Base-by-base conservation (phyloP, 2,797 vertebrate genomes). In the Acipenser transmontanus region DNA sequence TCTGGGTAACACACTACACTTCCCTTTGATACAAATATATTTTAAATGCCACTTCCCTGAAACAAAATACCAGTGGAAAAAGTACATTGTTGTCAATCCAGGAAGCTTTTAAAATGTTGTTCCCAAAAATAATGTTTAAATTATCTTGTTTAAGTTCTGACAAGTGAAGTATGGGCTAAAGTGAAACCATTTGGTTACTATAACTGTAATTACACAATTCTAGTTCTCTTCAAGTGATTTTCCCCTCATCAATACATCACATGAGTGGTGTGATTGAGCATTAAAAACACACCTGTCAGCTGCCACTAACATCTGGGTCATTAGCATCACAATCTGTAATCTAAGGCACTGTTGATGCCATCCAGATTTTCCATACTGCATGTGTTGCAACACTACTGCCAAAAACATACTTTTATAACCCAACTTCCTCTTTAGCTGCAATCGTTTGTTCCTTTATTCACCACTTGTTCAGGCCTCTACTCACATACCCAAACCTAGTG, bases 261-360 rank as follows among this genome's bases (percentile, higher is more conserved):
- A 81, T 80, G 82, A 78, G 68, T 67, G 73, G 72, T 74, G 82
- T 75, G 83, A 80, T 83, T 81, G 84, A 84, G 81, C 83, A 81
- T 84, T 88, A 79, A 81, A 76, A 75, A 83, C 72, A 78, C 84
- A 81, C 77, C 81, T 87, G 85, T 82, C 82, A 85, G 79, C 76
- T 77, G 78, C 74, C 66, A 71, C 72, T 80, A 82, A 89, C 82
- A 84, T 86, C 83, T 87, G 83, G 74, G 69, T 76, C 77, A 90
- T 90, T 88, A 81, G 84, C 80, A 85, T 86, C 77, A 88, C 77
- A 87, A 89, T 84, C 79, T 78, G 74, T 78, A 88, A 87, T 88
- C 84, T 85, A 83, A 81, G 78, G 74, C 79, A 86, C 83, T 85
- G 76, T 82, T 85, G 64, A 68, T 74, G 8, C 47, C 60, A 61